These are phyloP conservation scores for Hydractinia symbiolongicarpus DNA, from an alignment of 30 jellyfish, hydroid and myxozoan genomes.

Conservation along the genomic window DNA sequence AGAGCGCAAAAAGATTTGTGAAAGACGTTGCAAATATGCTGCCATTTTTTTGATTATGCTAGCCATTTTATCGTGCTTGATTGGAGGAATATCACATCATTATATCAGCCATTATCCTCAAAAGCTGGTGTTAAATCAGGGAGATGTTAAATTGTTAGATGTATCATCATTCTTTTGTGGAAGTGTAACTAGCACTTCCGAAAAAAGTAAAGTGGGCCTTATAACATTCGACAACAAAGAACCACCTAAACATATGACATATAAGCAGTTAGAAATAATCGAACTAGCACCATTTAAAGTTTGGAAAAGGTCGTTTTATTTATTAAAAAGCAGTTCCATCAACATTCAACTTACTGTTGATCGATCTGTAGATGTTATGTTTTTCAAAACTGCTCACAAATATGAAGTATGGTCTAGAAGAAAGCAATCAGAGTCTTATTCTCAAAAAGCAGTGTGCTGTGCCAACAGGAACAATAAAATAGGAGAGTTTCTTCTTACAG, in stretches of 20 bases:
- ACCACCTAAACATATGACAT: not conserved
- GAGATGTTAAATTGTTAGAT: not conserved
- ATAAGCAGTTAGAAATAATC: not conserved
- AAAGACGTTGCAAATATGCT: not conserved
- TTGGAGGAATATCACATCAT: constrained; percentile 6
- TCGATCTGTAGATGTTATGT: not conserved
- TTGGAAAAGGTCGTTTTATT: constrained; percentile 8
- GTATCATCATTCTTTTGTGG: not conserved
- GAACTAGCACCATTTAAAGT: not conserved
- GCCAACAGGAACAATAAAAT: not conserved
- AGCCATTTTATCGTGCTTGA: not conserved
- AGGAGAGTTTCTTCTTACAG: not conserved
- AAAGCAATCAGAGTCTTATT: not conserved
- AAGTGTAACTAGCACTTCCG: not conserved
- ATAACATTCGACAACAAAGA: not conserved
- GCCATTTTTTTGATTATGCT: not conserved
- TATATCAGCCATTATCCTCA: constrained; percentile 11
- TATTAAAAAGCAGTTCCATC: not conserved
- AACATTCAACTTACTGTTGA: not conserved
- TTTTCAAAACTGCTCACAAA: not conserved
- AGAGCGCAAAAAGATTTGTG: not conserved
- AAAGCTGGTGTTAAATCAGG: not conserved
- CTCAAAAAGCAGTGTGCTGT: not conserved
- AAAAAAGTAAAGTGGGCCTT: not conserved
- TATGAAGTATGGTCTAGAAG: constrained; percentile 6